Evolutionary conservation across 2,113 vertebrate species (phyloP).

Genomic region (Tupaia tana): DNA sequence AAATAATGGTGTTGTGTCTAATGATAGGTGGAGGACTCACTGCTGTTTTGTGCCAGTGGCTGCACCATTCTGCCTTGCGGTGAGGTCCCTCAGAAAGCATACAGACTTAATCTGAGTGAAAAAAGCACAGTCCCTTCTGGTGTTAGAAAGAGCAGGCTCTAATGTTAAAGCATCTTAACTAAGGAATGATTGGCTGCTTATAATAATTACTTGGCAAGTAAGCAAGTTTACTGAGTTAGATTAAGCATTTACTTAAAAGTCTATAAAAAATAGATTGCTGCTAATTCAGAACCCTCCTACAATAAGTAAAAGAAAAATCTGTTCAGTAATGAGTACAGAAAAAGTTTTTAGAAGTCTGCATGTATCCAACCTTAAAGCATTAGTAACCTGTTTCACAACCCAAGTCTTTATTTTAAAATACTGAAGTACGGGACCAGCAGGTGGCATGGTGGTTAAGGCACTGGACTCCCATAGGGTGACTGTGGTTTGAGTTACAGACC

Average conservation of each 20-base stretch:
- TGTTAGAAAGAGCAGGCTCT: background rate
- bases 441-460: too few species aligned
- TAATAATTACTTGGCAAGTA: background rate
- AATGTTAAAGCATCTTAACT: background rate
- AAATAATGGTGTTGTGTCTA: too few species aligned
- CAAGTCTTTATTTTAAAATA: conserved; percentile 17
- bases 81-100: background rate
- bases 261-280: background rate
- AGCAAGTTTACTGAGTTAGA: background rate
- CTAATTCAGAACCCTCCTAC: background rate
- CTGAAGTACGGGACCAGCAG: background rate
- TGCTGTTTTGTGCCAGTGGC: background rate
- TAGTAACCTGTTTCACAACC: background rate
- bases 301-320: conserved; percentile 3
- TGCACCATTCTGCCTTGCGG: background rate
- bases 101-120: background rate
- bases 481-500: too few species aligned
- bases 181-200: background rate
- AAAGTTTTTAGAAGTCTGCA: background rate
- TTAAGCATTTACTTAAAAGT: conserved; percentile 22
- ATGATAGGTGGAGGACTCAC: background rate
- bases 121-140: background rate
- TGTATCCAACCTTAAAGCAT: background rate
- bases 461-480: too few species aligned
- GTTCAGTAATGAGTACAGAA: background rate